These are phyloP conservation scores for cattle (Bos taurus) DNA, from an alignment of 2,113 vertebrate genomes.

Conservation along the genomic window ARS-UCD2.0 NC_037357.1:110072001-110072500, in stretches of 20 bases:
- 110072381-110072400: neutral
- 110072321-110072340: neutral
- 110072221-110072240: neutral
- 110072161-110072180: neutral
- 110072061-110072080: neutral
- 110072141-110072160: neutral
- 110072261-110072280: neutral
- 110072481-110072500: neutral
- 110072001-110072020: neutral
- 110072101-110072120: neutral
- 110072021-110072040: neutral
- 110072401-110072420: neutral
- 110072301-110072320: neutral
- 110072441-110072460: neutral
- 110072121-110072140: neutral
- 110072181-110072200: neutral
- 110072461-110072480: neutral
- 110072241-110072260: neutral
- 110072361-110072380: neutral
- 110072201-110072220: neutral
- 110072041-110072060: neutral
- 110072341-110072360: neutral
- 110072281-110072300: neutral
- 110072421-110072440: neutral
- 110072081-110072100: neutral